Evolutionary conservation across 2,797 vertebrate species (phyloP).

Genomic region (Parotocinclus haroldoi): DNA sequence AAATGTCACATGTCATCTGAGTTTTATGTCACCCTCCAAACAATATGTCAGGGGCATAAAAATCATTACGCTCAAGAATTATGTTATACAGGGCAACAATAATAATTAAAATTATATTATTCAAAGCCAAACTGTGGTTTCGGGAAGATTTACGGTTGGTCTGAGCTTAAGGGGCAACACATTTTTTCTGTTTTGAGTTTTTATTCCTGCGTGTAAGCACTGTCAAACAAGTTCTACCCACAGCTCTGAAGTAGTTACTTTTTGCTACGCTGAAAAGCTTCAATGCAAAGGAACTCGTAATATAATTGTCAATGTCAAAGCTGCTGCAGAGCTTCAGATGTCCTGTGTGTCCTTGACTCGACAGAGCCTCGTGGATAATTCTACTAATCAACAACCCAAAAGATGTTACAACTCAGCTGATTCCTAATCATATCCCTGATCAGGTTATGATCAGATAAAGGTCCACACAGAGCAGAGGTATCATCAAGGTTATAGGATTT

Average conservation of each 20-base stretch:
- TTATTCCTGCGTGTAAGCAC: slow-evolving; percentile 8
- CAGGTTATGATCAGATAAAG: slow-evolving; percentile 46
- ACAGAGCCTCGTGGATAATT: slow-evolving; percentile 31
- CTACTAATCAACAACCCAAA: slow-evolving; percentile 34
- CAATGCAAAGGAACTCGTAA: slow-evolving; percentile 19
- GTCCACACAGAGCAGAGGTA: slow-evolving; percentile 2
- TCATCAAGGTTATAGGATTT: slow-evolving; percentile 35
- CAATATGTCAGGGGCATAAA: slow-evolving; percentile 98
- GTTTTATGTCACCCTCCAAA: slow-evolving; percentile 99
- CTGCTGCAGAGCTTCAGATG: slow-evolving; percentile 19
- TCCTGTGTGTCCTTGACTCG: slow-evolving; percentile 43
- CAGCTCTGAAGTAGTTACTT: slow-evolving; percentile 27
- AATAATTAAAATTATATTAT: slow-evolving; percentile 87
- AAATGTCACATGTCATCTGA: slow-evolving; percentile 99
- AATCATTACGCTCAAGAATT: slow-evolving; percentile 94
- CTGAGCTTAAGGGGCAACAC: slow-evolving; percentile 22
- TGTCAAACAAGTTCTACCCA: slow-evolving; percentile 20
- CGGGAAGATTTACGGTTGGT: slow-evolving; percentile 42
- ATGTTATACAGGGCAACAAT: slow-evolving; percentile 81
- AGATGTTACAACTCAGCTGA: slow-evolving; percentile 26
- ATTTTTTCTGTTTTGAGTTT: not conserved
- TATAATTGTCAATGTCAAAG: slow-evolving; percentile 39
- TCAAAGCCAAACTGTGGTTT: slow-evolving; percentile 72
- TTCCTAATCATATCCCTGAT: slow-evolving; percentile 49
- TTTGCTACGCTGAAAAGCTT: slow-evolving; percentile 1